Base-by-base conservation (phyloP, 1,140 invertebrate genomes). In the Diorhabda carinulata region DNA sequence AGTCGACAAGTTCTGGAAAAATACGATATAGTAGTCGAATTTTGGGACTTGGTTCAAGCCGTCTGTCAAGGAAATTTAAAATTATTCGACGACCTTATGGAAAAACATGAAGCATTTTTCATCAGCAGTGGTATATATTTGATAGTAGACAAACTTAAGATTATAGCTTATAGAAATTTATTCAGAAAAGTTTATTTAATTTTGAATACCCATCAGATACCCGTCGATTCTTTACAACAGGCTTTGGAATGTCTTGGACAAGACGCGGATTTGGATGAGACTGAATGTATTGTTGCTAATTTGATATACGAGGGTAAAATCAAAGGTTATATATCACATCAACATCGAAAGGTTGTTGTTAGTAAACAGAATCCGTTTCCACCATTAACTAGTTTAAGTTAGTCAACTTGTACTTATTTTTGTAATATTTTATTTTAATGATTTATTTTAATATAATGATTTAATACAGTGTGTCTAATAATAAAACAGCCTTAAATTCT, bases 341-440 rank as follows among this genome's bases (percentile, higher is more conserved):
- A 95, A 70, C 97, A 99, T 82, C 92, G 97, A 79, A 98, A 98
- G 83, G 84, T 99, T 61, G 97, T 99, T 61, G 91, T 99, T 57
- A 98, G 96, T 73, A 99, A 99, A 83, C 92, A 96, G 79, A 97
- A 96, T 85, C 91, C 97, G 9, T 99, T 99, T 82, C 97, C 97
- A 25, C 82, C 86, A 44, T 80, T 94, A 7, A 87, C 84, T 72
- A 83, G 81, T 80, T 80, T 86, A 67, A 82, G 47, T n/a, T 52
- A 52, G 47, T 3, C 25, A 25, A 25, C 25, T 25, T 25, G 25
- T 25, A 25, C 25, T 25, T 25, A 25, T 25, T 25, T 25, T 25
- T 25, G 25, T 25, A 25, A 25, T 25, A 25, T 25, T 25, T 25
- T 25, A 25, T 25, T 25, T 25, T 25, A 25, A 25, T 25, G 25